Conservation (phyloP, 2,888 invertebrate species). For the Pinctada fucata region DNA sequence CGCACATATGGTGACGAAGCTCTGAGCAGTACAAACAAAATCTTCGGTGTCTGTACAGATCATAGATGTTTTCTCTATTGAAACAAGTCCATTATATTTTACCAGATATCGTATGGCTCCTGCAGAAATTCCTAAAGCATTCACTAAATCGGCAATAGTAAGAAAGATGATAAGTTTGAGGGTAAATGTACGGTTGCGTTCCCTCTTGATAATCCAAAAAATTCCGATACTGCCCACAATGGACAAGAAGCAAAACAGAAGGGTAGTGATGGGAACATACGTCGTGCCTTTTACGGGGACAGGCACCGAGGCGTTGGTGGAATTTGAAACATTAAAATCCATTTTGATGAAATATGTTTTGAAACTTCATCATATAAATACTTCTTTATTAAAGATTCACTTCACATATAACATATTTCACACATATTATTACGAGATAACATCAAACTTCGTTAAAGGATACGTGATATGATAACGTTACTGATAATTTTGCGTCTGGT, state of each 20-base stretch:
- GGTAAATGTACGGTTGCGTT: not conserved
- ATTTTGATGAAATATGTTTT: too few species aligned
- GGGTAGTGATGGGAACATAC: not conserved
- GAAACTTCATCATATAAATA: too few species aligned
- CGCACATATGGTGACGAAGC: not conserved
- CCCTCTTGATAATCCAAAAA: not conserved
- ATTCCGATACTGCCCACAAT: not conserved
- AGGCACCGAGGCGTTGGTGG: too few species aligned
- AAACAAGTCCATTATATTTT: not conserved
- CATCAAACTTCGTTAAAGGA: too few species aligned
- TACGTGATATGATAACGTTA: too few species aligned
- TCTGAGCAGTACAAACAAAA: not conserved
- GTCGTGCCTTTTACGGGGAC: too few species aligned
- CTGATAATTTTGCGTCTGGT: too few species aligned
- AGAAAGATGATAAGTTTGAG: not conserved
- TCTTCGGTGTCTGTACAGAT: not conserved
- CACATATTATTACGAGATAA: too few species aligned
- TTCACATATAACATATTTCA: too few species aligned
- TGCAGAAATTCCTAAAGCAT: not conserved
- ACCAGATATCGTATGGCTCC: not conserved
- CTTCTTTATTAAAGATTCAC: too few species aligned
- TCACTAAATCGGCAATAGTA: not conserved
- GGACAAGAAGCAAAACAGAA: not conserved
- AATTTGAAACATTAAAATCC: too few species aligned
- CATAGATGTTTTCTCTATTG: not conserved